phyloP scores from a whole-genome alignment of 1,140 invertebrate species.

The Harlomillsia oculata region DNA sequence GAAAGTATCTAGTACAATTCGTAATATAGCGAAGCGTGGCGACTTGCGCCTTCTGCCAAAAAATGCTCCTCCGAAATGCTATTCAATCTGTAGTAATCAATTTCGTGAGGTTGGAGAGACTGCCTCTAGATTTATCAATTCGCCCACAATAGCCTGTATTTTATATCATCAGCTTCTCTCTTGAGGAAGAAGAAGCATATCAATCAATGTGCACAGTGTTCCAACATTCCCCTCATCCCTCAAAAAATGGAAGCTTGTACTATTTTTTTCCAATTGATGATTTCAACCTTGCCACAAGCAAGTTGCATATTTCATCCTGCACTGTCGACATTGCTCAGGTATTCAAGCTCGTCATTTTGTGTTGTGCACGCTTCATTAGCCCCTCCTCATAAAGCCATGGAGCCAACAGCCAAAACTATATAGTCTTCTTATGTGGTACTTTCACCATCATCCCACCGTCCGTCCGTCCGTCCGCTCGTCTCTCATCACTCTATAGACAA shows the following conservation, averaged over 20 bases:
- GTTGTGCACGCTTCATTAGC: constrained; percentile 17
- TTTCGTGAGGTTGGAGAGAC: constrained; percentile 19
- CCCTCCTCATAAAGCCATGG: constrained; percentile 9
- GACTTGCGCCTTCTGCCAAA: constrained; percentile 23
- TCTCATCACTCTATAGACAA: no score
- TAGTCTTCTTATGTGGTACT: no score
- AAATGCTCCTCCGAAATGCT: constrained; percentile 22
- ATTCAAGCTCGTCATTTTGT: constrained; percentile 22
- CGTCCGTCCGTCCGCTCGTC: no score
- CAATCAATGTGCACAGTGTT: constrained; percentile 33
- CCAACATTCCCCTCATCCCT: no score
- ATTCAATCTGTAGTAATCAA: constrained; percentile 34
- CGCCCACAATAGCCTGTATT: constrained; percentile 27
- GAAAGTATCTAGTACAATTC: no score
- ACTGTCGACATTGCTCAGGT: constrained; percentile 6
- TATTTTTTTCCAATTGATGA: constrained; percentile 29
- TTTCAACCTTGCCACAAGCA: constrained; percentile 17
- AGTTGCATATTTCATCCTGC: constrained; percentile 18
- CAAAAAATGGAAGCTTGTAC: constrained; percentile 15
- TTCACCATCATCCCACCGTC: no score
- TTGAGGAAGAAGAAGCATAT: constrained; percentile 17
- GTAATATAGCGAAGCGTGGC: no score
- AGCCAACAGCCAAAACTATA: neutral
- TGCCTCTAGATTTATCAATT: constrained; percentile 32
- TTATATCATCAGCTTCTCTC: constrained; percentile 28